phyloP scores from a whole-genome alignment of 30 jellyfish, hydroid and myxozoan species.

The Cassiopea andromeda region DNA sequence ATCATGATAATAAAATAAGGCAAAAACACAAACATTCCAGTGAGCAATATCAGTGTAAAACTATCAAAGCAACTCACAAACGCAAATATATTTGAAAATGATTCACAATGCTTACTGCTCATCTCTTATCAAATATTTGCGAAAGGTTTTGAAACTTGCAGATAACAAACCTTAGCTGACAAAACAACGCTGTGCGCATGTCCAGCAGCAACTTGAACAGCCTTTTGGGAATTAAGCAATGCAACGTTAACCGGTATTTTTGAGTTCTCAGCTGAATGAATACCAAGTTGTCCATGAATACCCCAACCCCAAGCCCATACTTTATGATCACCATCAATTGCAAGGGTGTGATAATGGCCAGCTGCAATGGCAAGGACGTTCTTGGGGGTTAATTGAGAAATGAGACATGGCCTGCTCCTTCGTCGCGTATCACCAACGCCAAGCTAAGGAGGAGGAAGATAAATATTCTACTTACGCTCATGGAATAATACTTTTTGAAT shows the following conservation, averaged over 20 bases:
- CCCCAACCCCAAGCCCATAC: slow-evolving; percentile 99
- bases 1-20: not conserved
- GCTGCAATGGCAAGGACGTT: slow-evolving; percentile 78
- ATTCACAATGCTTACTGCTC: not conserved
- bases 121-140: not conserved
- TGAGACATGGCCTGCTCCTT: slow-evolving; percentile 88
- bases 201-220: slow-evolving; percentile 94
- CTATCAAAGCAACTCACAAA: too few species aligned
- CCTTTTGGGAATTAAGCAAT: slow-evolving; percentile 64
- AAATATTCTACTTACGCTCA: too few species aligned
- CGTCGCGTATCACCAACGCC: slow-evolving; percentile 88
- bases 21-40: not conserved
- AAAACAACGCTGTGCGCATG: slow-evolving; percentile 95
- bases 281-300: slow-evolving; percentile 94
- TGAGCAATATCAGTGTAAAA: too few species aligned
- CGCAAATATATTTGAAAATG: too few species aligned
- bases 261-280: slow-evolving; percentile 78
- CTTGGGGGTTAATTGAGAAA: slow-evolving; percentile 83
- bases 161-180: slow-evolving; percentile 66
- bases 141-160: not conserved
- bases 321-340: slow-evolving; percentile 76
- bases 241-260: slow-evolving; percentile 68
- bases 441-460: not conserved
- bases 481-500: too few species aligned
- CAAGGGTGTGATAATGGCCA: slow-evolving; percentile 92